Evolutionary conservation across 2,888 invertebrate species (phyloP), one percentile per base, ranked within the genome.

Genomic region (Cephus spinipes): DNA sequence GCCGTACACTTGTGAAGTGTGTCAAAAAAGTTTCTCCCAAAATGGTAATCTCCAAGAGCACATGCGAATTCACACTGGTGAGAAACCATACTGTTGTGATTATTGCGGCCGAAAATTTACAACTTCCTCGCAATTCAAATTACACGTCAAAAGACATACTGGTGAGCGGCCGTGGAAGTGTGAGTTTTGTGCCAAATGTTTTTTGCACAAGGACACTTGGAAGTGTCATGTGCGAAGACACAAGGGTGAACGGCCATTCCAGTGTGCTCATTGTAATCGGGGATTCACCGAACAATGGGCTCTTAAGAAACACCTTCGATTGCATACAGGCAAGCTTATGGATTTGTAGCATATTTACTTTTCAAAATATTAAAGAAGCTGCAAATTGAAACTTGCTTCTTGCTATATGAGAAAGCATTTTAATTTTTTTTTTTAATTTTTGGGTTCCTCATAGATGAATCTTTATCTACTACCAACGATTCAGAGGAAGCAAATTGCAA

Each of bases 1-100:
- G 85, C 95, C 95, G 0, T 96, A 92, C 90, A 92, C 93, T 75
- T 96, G 96, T 87, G 92, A 93, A 76, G 93, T 94, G 30, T 97
- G 97, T 90, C 92, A 94, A 77, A 96, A 96, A 90, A 92, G 93
- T 75, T 96, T 96, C 91, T 94, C 95, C 0, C 96, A 96, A 91
- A 95, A 95, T 87, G 96, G 96, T 78, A 96, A 96, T 92, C 92
- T 96, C 78, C 94, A 94, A 69, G 96, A 96, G 85, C 96, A 97
- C 91, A 93, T 94, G 90, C 93, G 96, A 78, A 96, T 95, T 84
- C 96, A 97, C 91, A 96, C 94, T 0, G 95, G 96, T 0, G 96
- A 96, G 89, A 95, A 96, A 86, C 97, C 97, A 0, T 97, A 94
- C 91, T 92, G 92, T 81, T 97, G 97, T 89, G 91, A 93, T 69